Conservation (phyloP, 2,797 vertebrate genomes). For the Melopsittacus undulatus region DNA sequence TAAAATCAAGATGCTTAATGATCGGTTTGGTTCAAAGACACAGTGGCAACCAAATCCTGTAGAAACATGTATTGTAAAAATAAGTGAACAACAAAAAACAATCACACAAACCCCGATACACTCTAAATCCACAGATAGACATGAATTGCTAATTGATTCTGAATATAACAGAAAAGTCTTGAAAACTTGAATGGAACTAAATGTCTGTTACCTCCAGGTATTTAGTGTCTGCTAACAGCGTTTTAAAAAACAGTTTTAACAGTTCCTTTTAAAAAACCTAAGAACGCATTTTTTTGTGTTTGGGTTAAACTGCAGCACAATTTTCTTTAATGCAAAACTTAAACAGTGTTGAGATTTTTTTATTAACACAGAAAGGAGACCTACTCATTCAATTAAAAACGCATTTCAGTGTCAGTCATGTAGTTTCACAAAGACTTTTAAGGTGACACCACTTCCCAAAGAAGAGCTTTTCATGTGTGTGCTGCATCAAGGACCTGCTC, state of each 20-base stretch:
- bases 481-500: neutral
- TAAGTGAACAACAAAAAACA: neutral
- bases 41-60: neutral
- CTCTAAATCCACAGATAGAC: constrained; percentile 80
- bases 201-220: constrained; percentile 84
- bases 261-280: constrained; percentile 72
- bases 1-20: constrained; percentile 42
- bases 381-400: neutral
- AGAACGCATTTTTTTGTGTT: constrained; percentile 64
- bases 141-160: constrained; percentile 72
- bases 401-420: neutral
- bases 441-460: rapidly evolving
- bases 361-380: neutral
- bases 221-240: constrained; percentile 81
- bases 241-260: neutral
- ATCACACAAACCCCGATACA: constrained; percentile 52
- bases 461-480: neutral
- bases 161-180: constrained; percentile 62
- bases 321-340: neutral
- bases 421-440: neutral
- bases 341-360: neutral
- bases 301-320: constrained; percentile 57
- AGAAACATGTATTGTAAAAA: constrained; percentile 12
- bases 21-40: constrained; percentile 18
- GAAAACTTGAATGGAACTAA: constrained; percentile 75